A percentile compares a stretch with the other conserved stretches of the same genome.
Conservation (phyloP, 2,888 invertebrate species). For the Argyresthia albistria region DNA sequence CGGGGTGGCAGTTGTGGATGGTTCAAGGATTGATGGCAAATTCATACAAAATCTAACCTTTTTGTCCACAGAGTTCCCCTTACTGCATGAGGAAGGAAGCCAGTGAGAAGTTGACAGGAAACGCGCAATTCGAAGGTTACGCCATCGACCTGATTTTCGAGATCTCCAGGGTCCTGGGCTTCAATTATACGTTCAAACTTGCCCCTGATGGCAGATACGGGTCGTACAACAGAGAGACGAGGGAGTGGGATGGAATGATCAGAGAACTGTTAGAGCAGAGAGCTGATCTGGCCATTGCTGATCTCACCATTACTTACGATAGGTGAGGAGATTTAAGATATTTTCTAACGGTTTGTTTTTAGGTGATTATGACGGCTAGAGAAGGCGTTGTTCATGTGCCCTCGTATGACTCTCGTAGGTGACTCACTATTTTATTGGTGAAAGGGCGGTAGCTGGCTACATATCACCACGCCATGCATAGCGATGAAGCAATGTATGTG, state of each 20-base stretch:
- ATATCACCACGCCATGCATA: too few relatives aligned
- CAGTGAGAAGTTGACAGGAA: conserved; percentile 86
- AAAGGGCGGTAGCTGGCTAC: too few relatives aligned
- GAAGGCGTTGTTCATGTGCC: too few relatives aligned
- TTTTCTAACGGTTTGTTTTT: background rate
- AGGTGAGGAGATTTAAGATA: conserved; percentile 70
- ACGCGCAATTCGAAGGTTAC: conserved; percentile 95
- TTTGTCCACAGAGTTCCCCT: conserved; percentile 84
- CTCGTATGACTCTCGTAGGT: too few relatives aligned
- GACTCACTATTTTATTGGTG: too few relatives aligned
- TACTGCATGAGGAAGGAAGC: conserved; percentile 96
- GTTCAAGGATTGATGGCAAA: too few relatives aligned
- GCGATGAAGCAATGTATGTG: too few relatives aligned
- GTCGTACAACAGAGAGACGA: conserved; percentile 83
- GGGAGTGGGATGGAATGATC: conserved; percentile 95
- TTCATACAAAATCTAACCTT: too few relatives aligned
- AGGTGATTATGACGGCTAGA: too few relatives aligned
- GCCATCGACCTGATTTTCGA: conserved; percentile 94
- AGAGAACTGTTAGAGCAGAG: conserved; percentile 89
- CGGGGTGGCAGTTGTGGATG: too few relatives aligned
- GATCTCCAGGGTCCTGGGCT: conserved; percentile 89
- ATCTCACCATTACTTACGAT: conserved; percentile 97
- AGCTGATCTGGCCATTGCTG: conserved; percentile 96
- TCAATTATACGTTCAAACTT: conserved; percentile 89
- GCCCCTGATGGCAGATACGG: conserved; percentile 92